A percentile compares a stretch with the other conserved stretches of the same genome.
Evolutionary conservation across 2,797 vertebrate genomes (phyloP).

Genomic region (Tragelaphus oryx): DNA sequence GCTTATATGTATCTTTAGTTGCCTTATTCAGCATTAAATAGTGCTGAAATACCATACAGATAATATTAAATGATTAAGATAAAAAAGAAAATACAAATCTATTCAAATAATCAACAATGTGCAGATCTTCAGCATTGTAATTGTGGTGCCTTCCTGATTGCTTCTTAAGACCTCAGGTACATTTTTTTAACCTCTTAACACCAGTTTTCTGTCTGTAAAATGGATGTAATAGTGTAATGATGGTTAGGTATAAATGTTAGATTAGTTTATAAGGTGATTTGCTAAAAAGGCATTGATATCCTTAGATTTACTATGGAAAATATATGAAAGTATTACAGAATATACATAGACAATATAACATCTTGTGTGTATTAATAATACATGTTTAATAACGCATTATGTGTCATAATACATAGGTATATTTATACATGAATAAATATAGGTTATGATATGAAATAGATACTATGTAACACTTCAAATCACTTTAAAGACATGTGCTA

Average conservation of each 20-base stretch:
- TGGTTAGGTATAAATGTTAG: neutral
- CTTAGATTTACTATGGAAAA: neutral
- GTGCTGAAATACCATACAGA: neutral
- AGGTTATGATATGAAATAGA: neutral
- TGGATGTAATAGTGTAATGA: neutral
- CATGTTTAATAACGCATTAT: neutral
- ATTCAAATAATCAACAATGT: neutral
- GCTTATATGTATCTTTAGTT: neutral
- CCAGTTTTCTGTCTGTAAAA: neutral
- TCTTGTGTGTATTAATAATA: neutral
- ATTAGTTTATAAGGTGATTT: neutral
- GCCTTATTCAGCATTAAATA: neutral
- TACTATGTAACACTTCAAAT: neutral
- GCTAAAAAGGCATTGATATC: neutral
- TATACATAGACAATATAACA: neutral
- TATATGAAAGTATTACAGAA: neutral
- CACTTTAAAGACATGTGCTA: neutral
- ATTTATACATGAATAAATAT: neutral
- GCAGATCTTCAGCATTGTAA: neutral
- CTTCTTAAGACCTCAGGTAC: neutral
- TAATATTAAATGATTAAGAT: neutral
- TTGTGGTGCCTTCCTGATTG: neutral
- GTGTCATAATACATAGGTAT: neutral
- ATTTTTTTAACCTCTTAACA: neutral
- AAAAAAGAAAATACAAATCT: neutral